Base-by-base conservation (phyloP, 2,888 invertebrate species). In the Mythimna impura region DNA sequence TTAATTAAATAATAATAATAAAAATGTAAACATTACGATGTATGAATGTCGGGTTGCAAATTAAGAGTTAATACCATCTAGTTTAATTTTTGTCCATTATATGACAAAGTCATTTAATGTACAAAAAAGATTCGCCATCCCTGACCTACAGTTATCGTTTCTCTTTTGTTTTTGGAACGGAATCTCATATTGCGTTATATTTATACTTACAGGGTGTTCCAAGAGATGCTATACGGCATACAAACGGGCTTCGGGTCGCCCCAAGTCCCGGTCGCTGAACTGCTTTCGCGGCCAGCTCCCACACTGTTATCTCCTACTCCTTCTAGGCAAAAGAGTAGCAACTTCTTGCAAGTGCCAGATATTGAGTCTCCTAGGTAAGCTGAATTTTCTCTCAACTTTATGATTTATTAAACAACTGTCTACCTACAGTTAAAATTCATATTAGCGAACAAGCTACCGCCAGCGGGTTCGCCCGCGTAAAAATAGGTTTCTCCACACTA, bases 181-280 rank as follows among this genome's bases (percentile, higher is more conserved):
- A 22, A n/a, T 40, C 20, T 30, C 7, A 36, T 12, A 40, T 12
- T 50, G 12, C 12, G 2, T 5, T n/a, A 34, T 40, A 8, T 50
- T 50, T 22, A 1, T 54, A 43, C 30, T 89, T 91, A 0, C 93
- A 97, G 98, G 86, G 98, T 98, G n/a, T 98, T 98, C 92, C 98
- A 99, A 96, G 99, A 99, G 95, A 99, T 99, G 99, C 95, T 99
- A 66, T 99, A 99, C 92, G 99, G 99, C 73, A 99, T 99, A 88
- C 98, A 99, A 92, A 98, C 98, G 0, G 99, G 99, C 67, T 99
- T 99, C 91, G 99, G 99, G 6, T 99, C 98, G 63, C 99, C 99
- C 1, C 99, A 99, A 95, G 98, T 99, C 80, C 99, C 99, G 0
- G 99, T 99, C 5, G 99, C 98, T 0, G 99, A 99, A 92, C 95